Conservation (phyloP, 2,888 invertebrate genomes). For the Crocallis elinguaria region DNA sequence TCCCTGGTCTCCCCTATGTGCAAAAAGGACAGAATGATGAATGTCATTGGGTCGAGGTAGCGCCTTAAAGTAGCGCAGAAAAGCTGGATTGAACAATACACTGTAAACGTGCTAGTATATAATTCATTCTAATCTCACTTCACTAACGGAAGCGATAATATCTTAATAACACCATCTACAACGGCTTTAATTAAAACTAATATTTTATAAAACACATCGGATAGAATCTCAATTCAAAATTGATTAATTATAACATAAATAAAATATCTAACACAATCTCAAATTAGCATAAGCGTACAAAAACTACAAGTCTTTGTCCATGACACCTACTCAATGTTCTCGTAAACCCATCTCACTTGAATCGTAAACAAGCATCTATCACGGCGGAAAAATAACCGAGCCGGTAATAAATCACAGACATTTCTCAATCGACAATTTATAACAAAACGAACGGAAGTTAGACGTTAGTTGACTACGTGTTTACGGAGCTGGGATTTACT, state of each 20-base stretch:
- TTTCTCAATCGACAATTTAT: slow-evolving; percentile 67
- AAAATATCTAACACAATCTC: slow-evolving; percentile 8
- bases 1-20: too few relatives aligned
- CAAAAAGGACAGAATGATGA: too few relatives aligned
- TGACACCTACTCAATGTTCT: slow-evolving; percentile 39
- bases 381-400: slow-evolving; percentile 54
- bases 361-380: slow-evolving; percentile 62
- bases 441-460: slow-evolving; percentile 63
- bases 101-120: too few relatives aligned
- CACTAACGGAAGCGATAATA: too few relatives aligned
- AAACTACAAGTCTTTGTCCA: slow-evolving; percentile 14
- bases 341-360: slow-evolving; percentile 44
- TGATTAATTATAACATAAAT: slow-evolving; percentile 28
- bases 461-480: slow-evolving; percentile 51
- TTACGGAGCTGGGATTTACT: slow-evolving; percentile 41
- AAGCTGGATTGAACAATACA: too few relatives aligned
- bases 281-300: slow-evolving; percentile 28
- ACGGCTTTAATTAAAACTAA: too few relatives aligned
- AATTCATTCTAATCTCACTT: too few relatives aligned
- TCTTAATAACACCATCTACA: too few relatives aligned
- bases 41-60: too few relatives aligned
- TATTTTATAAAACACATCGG: background rate
- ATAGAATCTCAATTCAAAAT: slow-evolving; percentile 6
- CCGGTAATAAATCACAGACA: slow-evolving; percentile 62
- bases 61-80: too few relatives aligned